Percentiles rank a stretch among this genome's conserved stretches.
These are phyloP conservation scores for Cyprinella venusta DNA, from an alignment of 2,797 vertebrate genomes.

Conservation along the genomic window DNA sequence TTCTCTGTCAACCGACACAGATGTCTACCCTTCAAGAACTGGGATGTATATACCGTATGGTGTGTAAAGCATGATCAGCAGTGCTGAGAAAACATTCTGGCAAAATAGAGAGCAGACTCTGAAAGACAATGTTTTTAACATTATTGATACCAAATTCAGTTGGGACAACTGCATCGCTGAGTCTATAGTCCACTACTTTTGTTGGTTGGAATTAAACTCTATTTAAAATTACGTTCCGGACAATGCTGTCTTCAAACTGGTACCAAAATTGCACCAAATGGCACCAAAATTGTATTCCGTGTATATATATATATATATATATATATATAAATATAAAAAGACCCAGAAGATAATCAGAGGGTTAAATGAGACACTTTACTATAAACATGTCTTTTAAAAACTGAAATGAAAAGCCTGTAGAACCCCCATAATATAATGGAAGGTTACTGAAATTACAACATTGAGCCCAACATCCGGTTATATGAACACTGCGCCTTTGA, in stretches of 20 bases:
- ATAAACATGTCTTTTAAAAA: background rate
- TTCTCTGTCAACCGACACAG: slow-evolving; percentile 16
- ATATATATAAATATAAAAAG: too few relatives aligned
- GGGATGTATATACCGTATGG: slow-evolving; percentile 18
- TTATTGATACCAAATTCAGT: slow-evolving; percentile 9
- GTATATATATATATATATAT: too few relatives aligned
- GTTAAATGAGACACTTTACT: background rate
- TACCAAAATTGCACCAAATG: too few relatives aligned
- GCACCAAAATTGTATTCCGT: too few relatives aligned
- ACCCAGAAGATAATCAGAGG: too few relatives aligned
- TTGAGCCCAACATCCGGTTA: slow-evolving; percentile 9
- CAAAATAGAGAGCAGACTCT: background rate
- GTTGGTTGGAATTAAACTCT: background rate
- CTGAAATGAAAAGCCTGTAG: background rate
- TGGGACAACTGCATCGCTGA: background rate
- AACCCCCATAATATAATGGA: slow-evolving; percentile 4
- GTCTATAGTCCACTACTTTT: background rate
- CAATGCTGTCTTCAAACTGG: background rate
- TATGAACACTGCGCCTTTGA: slow-evolving; percentile 13
- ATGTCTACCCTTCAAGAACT: slow-evolving; percentile 18
- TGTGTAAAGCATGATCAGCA: slow-evolving; percentile 3
- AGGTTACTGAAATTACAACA: slow-evolving; percentile 16
- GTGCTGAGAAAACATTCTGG: background rate
- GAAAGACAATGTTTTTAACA: background rate
- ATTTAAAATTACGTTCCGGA: background rate